These are phyloP conservation scores for Muscina levida DNA, from an alignment of 2,888 invertebrate species.

Conservation along the genomic window DNA sequence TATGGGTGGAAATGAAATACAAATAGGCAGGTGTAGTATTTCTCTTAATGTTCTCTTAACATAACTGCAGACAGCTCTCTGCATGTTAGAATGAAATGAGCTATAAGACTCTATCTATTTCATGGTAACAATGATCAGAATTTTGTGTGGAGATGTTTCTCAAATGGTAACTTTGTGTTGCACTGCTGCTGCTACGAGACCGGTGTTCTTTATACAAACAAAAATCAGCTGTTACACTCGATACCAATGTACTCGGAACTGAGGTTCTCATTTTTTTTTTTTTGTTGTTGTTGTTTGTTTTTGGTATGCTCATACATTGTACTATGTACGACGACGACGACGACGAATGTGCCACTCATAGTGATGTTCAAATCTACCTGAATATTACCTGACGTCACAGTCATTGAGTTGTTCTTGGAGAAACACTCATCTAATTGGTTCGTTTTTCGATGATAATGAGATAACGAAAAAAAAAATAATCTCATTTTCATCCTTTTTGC, in stretches of 20 bases:
- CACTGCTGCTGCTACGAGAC: slow-evolving; percentile 44
- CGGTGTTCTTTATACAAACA: slow-evolving; percentile 53
- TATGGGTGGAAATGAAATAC: slow-evolving; percentile 57
- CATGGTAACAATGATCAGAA: background rate
- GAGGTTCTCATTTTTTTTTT: background rate
- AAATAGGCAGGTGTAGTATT: slow-evolving; percentile 61
- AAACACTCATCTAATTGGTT: slow-evolving; percentile 56
- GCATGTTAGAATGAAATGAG: slow-evolving; percentile 49
- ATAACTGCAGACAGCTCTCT: background rate
- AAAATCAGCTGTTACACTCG: slow-evolving; percentile 58
- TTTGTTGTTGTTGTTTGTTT: background rate
- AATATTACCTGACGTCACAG: slow-evolving; percentile 16
- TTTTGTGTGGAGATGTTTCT: background rate
- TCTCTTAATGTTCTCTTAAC: slow-evolving; percentile 50
- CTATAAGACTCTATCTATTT: slow-evolving; percentile 50
- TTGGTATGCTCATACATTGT: background rate
- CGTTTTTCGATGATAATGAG: slow-evolving; percentile 16
- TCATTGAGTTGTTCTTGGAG: slow-evolving; percentile 1
- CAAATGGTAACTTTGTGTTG: background rate
- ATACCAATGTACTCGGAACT: background rate
- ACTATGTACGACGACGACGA: slow-evolving; percentile 25
- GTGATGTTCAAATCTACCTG: slow-evolving; percentile 47
- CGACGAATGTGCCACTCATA: slow-evolving; percentile 16
- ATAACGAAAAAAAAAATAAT: too few species aligned
- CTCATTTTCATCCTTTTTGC: slow-evolving; percentile 18